phyloP scores from a whole-genome alignment of 2,113 vertebrate genomes.

The Corvus moneduloides region DNA sequence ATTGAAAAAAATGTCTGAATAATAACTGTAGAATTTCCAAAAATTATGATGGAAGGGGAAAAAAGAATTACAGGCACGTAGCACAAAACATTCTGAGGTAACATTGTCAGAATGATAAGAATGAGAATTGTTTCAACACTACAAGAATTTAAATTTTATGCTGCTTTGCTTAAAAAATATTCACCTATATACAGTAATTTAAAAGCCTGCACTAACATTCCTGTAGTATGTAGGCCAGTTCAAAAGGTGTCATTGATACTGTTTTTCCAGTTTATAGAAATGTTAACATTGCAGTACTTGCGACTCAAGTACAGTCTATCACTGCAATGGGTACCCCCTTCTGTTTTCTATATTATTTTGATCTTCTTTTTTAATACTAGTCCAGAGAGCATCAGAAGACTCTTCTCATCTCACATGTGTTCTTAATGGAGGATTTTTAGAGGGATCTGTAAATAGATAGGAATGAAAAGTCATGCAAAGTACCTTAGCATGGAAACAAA shows the following conservation, averaged over 20 bases:
- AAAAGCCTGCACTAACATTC: slow-evolving; percentile 54
- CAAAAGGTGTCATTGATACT: neutral
- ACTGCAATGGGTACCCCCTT: neutral
- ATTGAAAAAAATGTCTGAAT: neutral
- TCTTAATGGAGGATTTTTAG: slow-evolving; percentile 79
- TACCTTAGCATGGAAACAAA: neutral
- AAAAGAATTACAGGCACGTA: neutral
- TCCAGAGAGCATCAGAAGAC: neutral
- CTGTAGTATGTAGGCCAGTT: slow-evolving; percentile 22
- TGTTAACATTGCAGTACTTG: neutral
- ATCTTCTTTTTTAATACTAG: neutral
- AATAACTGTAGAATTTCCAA: neutral
- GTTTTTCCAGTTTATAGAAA: neutral
- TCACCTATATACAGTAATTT: slow-evolving; percentile 33
- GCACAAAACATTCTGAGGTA: slow-evolving; percentile 11
- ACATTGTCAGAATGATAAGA: neutral
- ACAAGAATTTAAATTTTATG: neutral
- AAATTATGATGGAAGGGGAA: neutral
- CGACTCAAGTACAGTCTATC: neutral
- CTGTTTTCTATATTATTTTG: neutral
- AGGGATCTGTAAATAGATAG: slow-evolving; percentile 73
- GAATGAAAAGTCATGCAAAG: neutral
- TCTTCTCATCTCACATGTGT: slow-evolving; percentile 75
- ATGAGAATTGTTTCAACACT: neutral
- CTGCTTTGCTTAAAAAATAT: slow-evolving; percentile 38